Base-by-base conservation (phyloP, 2,797 vertebrate genomes). In the Erpetoichthys calabaricus region DNA sequence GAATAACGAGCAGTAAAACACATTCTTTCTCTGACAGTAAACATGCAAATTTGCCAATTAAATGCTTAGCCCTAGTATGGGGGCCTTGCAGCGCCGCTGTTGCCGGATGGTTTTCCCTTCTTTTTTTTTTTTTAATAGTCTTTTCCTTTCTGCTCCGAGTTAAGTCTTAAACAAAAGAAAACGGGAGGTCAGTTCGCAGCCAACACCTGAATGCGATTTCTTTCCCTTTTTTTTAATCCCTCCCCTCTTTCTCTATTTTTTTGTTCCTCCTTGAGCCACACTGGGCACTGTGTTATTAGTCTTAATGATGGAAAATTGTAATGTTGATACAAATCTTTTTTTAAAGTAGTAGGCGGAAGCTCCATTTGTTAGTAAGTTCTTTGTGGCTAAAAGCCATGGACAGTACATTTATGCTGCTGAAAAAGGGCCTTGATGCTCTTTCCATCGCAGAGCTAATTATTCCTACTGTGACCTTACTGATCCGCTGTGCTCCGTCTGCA, bases 301-400 rank as follows among this genome's bases (percentile, higher is more conserved):
- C 89, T 94, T 98, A 98, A 98, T 98, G 92, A 98, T 94, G 92
- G 93, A 98, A 98, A 98, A 98, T 98, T 97, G 94, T 98, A 95
- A 94, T 98, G 95, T 98, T 98, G 95, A 98, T 98, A 95, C 92
- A 97, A 97, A 95, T 97, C 94, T 90, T 88, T 92, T 94, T 84
- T 87, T 82, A 92, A 94, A 98, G 95, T 97, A 95, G 93, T 95
- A 96, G 95, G 92, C 93, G 92, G 94, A 94, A 97, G 94, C 93
- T 93, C 92, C 90, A 95, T 98, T 98, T 97, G 93, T 96, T 94
- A 91, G 91, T 91, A 97, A 98, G 92, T 97, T 98, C 94, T 97
- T 94, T 97, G 91, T 93, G 90, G 89, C 91, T 94, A 94, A 97
- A 98, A 97, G 94, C 92, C 91, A 81, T 67, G 89, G 91, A 98